Evolutionary conservation across 2,113 vertebrate genomes (phyloP).

Genomic region (Phaethornis superciliosus): DNA sequence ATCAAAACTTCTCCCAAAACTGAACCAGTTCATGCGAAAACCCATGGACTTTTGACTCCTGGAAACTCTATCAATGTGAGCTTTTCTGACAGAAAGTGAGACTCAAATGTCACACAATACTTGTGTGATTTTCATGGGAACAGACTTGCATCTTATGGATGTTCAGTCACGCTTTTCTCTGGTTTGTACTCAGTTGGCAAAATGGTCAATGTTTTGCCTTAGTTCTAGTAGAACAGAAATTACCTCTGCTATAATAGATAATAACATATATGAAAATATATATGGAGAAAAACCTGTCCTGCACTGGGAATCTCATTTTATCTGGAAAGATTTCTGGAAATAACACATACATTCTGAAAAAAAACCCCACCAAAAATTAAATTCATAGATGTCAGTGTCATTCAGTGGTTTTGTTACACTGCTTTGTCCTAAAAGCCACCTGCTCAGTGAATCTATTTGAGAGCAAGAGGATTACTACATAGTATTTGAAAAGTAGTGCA

Average conservation of each 20-base stretch:
- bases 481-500: neutral
- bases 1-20: constrained; percentile 81
- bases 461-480: neutral
- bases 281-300: neutral
- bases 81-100: constrained; percentile 81
- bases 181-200: neutral
- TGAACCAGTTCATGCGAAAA: constrained; percentile 81
- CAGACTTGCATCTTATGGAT: neutral
- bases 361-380: neutral
- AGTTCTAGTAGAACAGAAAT: neutral
- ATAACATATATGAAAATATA: neutral
- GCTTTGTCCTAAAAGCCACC: neutral
- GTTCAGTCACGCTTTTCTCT: neutral
- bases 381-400: neutral
- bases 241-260: neutral
- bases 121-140: neutral
- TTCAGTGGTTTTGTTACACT: neutral
- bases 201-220: neutral
- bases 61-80: constrained; percentile 80
- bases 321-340: neutral
- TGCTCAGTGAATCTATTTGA: neutral
- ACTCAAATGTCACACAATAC: neutral
- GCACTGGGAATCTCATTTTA: neutral
- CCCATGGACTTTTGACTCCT: constrained; percentile 87
- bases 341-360: neutral